Evolutionary conservation across 2,113 vertebrate species (phyloP), one percentile per base, ranked within the genome.

Genomic region (Psittacula cyanocephala): DNA sequence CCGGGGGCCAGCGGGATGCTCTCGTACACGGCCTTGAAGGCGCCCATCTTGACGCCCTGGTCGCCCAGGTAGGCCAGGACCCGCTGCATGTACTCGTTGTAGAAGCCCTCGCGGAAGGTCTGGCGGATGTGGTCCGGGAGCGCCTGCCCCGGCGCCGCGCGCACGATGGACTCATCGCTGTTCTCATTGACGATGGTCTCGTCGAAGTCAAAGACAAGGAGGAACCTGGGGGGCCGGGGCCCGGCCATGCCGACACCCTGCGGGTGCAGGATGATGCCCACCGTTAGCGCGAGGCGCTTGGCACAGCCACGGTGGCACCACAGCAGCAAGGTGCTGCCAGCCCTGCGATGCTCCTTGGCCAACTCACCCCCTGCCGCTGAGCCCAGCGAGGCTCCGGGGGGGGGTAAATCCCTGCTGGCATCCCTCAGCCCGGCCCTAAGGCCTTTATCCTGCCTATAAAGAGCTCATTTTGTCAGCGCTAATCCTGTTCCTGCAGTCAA

Each of bases 151-250:
- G 99, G 99, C 1, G 98, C 98, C 0, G 97, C 97, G 84, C 98
- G 98, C 52, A 98, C 86, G 64, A 99, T 98, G 3, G 98, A 98
- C 24, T 99, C 99, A 7, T 99, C 99, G 52, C 98, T 99, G 98
- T 99, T 99, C 88, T 99, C 99, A 1, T 99, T 98, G 96, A 99
- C 97, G 78, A 99, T 98, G 37, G 99, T 99, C 98, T 99, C 99
- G 2, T 99, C 99, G 2, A 99, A 99, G 96, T 99, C 99, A 2
- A 99, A 99, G 96, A 99, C 97, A 62, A 99, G 98, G 81, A 99
- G 98, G 97, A 98, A 99, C 27, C 96, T 98, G 33, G 98, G 98
- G 7, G 98, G 89, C 7, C 95, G 88, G 59, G 97, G 78, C 60
- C 96, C 97, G 17, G 98, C 98, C 98, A 98, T 98, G 52, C 95